phyloP scores from a whole-genome alignment of 1,140 invertebrate genomes.

The Drosophila arizonae region DNA sequence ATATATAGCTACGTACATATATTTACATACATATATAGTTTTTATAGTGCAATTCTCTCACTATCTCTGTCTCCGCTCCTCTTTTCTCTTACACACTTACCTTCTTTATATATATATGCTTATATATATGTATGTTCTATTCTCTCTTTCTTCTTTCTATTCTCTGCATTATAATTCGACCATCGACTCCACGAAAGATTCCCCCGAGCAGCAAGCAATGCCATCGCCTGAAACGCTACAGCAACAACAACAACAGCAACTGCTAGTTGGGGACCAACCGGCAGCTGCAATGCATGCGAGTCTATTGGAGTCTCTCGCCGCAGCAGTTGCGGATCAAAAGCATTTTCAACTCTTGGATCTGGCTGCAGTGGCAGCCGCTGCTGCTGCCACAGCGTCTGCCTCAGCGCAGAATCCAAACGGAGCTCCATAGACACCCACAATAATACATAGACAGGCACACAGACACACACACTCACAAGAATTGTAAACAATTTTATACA shows the following conservation, averaged over 20 bases:
- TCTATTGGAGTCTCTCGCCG: conserved; percentile 66
- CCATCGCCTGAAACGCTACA: conserved; percentile 59
- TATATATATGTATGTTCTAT: conserved; percentile 43
- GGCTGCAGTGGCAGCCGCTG: conserved; percentile 68
- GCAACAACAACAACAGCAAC: conserved; percentile 39
- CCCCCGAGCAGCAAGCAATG: conserved; percentile 60
- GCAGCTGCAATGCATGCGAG: conserved; percentile 67
- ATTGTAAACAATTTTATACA: conserved; percentile 26
- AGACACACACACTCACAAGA: conserved; percentile 7
- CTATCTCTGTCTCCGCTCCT: conserved; percentile 14
- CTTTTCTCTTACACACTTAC: conserved; percentile 15
- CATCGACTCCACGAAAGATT: conserved; percentile 57
- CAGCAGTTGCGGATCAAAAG: conserved; percentile 73
- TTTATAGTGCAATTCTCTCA: conserved; percentile 47
- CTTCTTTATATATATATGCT: conserved; percentile 37
- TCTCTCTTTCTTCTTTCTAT: conserved; percentile 40
- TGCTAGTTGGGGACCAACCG: conserved; percentile 51
- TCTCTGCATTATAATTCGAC: conserved; percentile 36
- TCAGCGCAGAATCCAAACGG: conserved; percentile 62
- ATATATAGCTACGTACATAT: conserved; percentile 12
- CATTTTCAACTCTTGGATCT: conserved; percentile 74
- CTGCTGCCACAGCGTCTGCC: conserved; percentile 59
- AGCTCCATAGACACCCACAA: conserved; percentile 39
- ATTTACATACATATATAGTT: conserved; percentile 34
- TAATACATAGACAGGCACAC: conserved; percentile 1